Percentiles rank a stretch among this genome's conserved stretches.
Evolutionary conservation across 92 coral and sea anemone genomes (phyloP).

Genomic region (Zoanthus sociatus): DNA sequence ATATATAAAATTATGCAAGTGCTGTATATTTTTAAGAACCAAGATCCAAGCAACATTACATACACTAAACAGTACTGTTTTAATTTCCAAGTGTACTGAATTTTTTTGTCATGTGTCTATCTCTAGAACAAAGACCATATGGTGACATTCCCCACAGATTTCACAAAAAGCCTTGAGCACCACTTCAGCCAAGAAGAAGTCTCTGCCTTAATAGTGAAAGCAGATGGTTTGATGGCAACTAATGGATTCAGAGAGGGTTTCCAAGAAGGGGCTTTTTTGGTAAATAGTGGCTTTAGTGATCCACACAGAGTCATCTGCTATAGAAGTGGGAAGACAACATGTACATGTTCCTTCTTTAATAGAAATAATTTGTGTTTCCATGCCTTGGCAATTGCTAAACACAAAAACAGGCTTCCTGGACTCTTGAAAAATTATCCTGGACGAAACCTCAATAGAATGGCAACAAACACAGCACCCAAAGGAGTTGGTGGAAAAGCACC

Average conservation of each 20-base stretch:
- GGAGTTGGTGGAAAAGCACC: conserved; percentile 45
- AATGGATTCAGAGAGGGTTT: conserved; percentile 56
- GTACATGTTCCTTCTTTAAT: conserved; percentile 46
- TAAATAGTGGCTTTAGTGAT: conserved; percentile 57
- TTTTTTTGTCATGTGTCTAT: not conserved
- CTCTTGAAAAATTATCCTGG: conserved; percentile 46
- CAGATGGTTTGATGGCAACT: conserved; percentile 45
- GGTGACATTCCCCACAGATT: not conserved
- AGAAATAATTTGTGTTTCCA: conserved; percentile 52
- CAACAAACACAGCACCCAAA: conserved; percentile 51
- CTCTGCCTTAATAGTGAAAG: conserved; percentile 48
- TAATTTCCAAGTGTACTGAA: not conserved
- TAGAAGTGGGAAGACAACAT: conserved; percentile 61
- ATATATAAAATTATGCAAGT: not conserved
- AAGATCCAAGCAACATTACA: not conserved
- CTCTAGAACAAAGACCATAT: not conserved
- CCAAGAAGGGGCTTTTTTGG: conserved; percentile 47
- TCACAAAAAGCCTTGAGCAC: not conserved
- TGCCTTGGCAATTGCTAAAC: conserved; percentile 47
- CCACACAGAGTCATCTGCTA: conserved; percentile 57
- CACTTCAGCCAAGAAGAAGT: conserved; percentile 22
- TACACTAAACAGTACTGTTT: not conserved
- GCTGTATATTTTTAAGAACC: not conserved
- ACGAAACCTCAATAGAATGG: conserved; percentile 38
- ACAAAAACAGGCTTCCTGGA: conserved; percentile 44